Evolutionary conservation across 1,140 invertebrate genomes (phyloP), one percentile per base, ranked within the genome.

Genomic region (Geopemphigus sp.): DNA sequence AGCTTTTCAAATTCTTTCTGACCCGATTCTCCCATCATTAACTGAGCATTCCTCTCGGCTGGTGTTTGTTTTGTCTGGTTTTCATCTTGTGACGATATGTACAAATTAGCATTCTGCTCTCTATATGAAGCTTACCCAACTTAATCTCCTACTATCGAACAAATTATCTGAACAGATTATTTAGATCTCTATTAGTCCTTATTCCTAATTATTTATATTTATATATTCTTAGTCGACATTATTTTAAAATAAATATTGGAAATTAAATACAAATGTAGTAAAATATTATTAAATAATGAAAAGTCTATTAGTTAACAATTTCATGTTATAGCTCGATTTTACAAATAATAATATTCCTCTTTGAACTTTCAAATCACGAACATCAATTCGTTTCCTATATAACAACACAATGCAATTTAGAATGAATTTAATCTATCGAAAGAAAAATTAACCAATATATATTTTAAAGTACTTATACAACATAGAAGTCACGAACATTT

Each of bases 401-500:
- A 6, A 5, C 0, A 12, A 72, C 53, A n/a, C 39, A 29, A 72
- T 72, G 47, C 53, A 26, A 53, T 54, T 72, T 54, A 26, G 24
- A 72, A 54, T 26, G 10, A 39, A 72, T 50, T 68, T 53, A 72
- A 29, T 19, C 24, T 17, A 32, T 29, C 1, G 5, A 17, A 5
- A 72, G 47, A 72, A 54, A 54, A 72, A 53, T 29, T 26, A 54
- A 54, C 24, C 19, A 72, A 54, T 54, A 72, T 54, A 54, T 17
- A 72, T 72, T 72, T 72, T 19, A 17, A 39, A 39, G 8, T 3
- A 39, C 32, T 8, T 39, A 15, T 53, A 1, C 17, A 54, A 54
- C 29, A 22, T 54, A 29, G 10, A 54, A 72, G 50, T 54, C 47
- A 54, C 6, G 45, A 17, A 72, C 17, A 29, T 68, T 24, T 72